Evolutionary conservation across 2,113 vertebrate genomes (phyloP).

Genomic region (Siniperca chuatsi): DNA sequence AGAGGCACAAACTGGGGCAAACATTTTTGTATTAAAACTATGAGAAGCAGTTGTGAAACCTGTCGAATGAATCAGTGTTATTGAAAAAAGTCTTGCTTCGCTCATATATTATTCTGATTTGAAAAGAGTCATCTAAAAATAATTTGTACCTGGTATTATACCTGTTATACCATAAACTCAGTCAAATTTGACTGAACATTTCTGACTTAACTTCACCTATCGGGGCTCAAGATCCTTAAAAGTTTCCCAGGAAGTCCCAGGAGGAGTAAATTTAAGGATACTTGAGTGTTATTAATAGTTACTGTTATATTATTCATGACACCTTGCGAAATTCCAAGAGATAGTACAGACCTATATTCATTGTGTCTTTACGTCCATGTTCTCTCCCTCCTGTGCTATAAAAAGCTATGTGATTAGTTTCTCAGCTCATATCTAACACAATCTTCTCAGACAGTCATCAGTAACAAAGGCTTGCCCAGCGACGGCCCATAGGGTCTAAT

Average conservation of each 20-base stretch:
- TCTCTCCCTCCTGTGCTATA: neutral
- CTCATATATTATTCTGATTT: neutral
- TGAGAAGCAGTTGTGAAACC: neutral
- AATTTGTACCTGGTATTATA: neutral
- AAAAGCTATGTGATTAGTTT: neutral
- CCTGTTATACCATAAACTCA: neutral
- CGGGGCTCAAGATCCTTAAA: neutral
- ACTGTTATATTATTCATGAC: neutral
- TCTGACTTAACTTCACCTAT: neutral
- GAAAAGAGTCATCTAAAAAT: neutral
- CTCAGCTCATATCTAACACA: neutral
- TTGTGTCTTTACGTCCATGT: neutral
- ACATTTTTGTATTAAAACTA: no score
- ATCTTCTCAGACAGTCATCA: neutral
- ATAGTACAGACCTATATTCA: no score
- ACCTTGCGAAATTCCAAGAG: neutral
- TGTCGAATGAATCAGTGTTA: no score
- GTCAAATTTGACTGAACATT: neutral
- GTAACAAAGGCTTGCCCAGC: neutral
- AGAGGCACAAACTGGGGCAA: neutral
- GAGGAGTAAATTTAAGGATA: neutral
- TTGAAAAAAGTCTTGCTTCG: neutral
- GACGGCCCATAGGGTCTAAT: rapidly evolving
- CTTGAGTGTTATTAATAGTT: neutral
- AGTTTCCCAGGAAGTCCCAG: neutral